phyloP scores from a whole-genome alignment of 1,140 invertebrate genomes.

The Anastatus disparis region DNA sequence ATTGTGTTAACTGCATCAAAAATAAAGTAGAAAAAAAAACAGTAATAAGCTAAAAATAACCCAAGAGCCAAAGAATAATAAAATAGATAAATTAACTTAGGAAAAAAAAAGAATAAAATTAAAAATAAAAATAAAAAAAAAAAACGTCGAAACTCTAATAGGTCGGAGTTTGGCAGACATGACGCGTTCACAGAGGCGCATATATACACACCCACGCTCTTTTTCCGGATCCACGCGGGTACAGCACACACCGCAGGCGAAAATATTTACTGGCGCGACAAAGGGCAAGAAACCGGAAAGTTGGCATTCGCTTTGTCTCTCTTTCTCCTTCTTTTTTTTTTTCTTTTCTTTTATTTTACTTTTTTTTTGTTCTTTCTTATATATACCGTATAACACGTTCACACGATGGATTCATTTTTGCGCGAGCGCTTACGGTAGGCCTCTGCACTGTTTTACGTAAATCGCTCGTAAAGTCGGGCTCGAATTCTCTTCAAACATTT shows the following conservation, averaged over 20 bases:
- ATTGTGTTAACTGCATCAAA: too few relatives aligned
- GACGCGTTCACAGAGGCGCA: constrained; percentile 39
- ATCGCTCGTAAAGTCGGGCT: constrained; percentile 4
- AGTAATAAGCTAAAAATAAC: neutral
- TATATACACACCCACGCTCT: constrained; percentile 48
- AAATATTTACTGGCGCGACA: constrained; percentile 54
- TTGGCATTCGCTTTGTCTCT: constrained; percentile 45
- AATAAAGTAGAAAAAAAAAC: too few relatives aligned
- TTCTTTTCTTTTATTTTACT: constrained; percentile 43
- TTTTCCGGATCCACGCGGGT: constrained; percentile 46
- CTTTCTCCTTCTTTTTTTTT: constrained; percentile 47
- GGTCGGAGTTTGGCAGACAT: constrained; percentile 49
- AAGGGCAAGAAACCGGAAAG: constrained; percentile 55
- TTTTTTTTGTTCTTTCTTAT: too few relatives aligned
- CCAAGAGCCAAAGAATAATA: too few relatives aligned
- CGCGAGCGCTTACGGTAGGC: too few relatives aligned
- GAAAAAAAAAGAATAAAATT: too few relatives aligned
- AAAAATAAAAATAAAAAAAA: constrained; percentile 8
- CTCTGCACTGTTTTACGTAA: constrained; percentile 18
- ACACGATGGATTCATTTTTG: too few relatives aligned
- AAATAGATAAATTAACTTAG: too few relatives aligned
- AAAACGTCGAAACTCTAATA: constrained; percentile 46
- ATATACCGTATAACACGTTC: too few relatives aligned
- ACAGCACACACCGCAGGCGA: too few relatives aligned
- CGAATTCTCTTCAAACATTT: neutral